Percentiles rank a stretch among this genome's conserved stretches.
These are phyloP conservation scores for Acanthurus tractus DNA, from an alignment of 2,797 vertebrate genomes.

Conservation along the genomic window DNA sequence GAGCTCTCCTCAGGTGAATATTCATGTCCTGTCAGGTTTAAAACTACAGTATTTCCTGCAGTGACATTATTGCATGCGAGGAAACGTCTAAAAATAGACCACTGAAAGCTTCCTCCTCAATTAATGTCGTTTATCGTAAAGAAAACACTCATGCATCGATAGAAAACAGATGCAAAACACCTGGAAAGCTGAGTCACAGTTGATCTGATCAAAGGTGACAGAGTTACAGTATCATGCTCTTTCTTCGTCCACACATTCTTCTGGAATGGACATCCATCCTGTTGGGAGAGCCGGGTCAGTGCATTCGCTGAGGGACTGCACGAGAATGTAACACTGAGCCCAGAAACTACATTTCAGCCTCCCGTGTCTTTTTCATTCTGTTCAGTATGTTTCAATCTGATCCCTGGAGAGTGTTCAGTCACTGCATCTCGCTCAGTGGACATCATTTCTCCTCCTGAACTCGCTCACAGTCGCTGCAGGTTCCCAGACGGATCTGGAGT, in stretches of 20 bases:
- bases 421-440: neutral
- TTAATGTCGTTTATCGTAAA: no score
- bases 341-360: neutral
- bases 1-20: no score
- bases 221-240: neutral
- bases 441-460: neutral
- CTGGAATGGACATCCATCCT: neutral
- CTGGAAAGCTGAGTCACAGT: neutral
- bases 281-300: neutral
- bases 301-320: neutral
- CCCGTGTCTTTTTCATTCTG: neutral
- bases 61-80: no score
- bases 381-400: neutral
- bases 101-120: no score
- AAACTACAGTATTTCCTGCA: no score
- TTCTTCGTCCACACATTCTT: neutral
- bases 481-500: conserved; percentile 1
- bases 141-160: no score
- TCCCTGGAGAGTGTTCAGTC: neutral
- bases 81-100: no score
- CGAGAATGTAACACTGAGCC: neutral
- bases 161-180: no score
- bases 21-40: no score
- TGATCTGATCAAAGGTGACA: neutral
- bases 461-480: neutral